These are phyloP conservation scores for Glomeris maerens DNA, from an alignment of 1,140 invertebrate genomes.

Conservation along the genomic window DNA sequence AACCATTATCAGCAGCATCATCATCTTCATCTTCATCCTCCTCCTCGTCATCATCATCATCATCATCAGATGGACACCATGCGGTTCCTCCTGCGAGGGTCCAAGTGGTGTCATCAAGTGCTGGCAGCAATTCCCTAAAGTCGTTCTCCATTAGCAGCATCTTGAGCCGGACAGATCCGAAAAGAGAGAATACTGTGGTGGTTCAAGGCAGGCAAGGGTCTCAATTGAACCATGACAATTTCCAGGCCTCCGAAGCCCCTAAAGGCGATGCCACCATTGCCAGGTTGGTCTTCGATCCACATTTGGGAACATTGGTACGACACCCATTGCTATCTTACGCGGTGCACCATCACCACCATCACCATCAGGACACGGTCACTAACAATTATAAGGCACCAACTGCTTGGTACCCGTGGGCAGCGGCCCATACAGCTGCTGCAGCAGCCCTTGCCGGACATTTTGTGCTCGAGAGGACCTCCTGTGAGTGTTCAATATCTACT, in stretches of 20 bases:
- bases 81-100: no score
- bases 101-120: no score
- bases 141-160: slow-evolving; percentile 5
- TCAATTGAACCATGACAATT: not conserved
- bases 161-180: not conserved
- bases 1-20: no score
- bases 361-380: not conserved
- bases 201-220: not conserved
- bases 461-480: not conserved
- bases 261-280: not conserved
- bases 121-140: not conserved
- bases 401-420: slow-evolving; percentile 3
- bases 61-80: no score
- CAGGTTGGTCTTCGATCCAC: not conserved
- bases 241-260: not conserved
- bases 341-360: not conserved
- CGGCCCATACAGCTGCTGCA: no score
- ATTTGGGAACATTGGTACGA: not conserved
- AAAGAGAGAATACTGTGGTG: not conserved
- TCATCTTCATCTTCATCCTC: no score
- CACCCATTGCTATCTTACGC: slow-evolving; percentile 1
- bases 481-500: not conserved
- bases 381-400: no score
- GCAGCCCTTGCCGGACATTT: not conserved
- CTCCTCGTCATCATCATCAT: no score